Evolutionary conservation across 2,797 vertebrate species (phyloP).

Genomic region (Hydrophis major): DNA sequence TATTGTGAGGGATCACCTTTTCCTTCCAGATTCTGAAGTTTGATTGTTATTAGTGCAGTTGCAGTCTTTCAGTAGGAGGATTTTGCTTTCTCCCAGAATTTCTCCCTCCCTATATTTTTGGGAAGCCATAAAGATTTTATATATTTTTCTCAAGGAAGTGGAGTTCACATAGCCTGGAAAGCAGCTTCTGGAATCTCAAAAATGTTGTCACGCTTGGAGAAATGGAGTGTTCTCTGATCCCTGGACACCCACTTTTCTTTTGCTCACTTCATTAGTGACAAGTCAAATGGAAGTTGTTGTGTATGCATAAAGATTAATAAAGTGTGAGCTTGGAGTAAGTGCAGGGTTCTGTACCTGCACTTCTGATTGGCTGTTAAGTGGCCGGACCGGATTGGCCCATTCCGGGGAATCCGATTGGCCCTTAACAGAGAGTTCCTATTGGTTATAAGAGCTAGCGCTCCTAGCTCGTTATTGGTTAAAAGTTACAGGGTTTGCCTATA

Average conservation of each 20-base stretch:
- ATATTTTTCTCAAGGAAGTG: slow-evolving; percentile 14
- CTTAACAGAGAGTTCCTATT: too few species aligned
- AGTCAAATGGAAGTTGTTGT: not conserved
- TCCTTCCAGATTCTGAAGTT: not conserved
- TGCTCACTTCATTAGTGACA: slow-evolving; percentile 10
- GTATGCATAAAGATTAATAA: too few species aligned
- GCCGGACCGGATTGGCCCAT: too few species aligned
- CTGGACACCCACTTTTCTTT: not conserved
- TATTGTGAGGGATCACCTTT: not conserved
- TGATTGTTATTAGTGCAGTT: not conserved
- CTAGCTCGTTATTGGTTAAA: too few species aligned
- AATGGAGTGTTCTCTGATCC: slow-evolving; percentile 1
- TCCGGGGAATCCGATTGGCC: too few species aligned
- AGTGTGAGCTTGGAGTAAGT: too few species aligned
- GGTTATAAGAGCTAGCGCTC: too few species aligned
- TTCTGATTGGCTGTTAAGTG: too few species aligned
- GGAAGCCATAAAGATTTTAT: not conserved
- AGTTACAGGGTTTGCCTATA: too few species aligned
- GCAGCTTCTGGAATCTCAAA: slow-evolving; percentile 23
- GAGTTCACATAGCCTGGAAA: not conserved
- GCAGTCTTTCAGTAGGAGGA: not conserved
- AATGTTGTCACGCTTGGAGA: slow-evolving; percentile 13
- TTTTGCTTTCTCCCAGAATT: not conserved
- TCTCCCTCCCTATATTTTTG: not conserved
- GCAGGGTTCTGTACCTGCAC: too few species aligned